Evolutionary conservation across 2,797 vertebrate species (phyloP).

Genomic region (Streptopelia turtur): DNA sequence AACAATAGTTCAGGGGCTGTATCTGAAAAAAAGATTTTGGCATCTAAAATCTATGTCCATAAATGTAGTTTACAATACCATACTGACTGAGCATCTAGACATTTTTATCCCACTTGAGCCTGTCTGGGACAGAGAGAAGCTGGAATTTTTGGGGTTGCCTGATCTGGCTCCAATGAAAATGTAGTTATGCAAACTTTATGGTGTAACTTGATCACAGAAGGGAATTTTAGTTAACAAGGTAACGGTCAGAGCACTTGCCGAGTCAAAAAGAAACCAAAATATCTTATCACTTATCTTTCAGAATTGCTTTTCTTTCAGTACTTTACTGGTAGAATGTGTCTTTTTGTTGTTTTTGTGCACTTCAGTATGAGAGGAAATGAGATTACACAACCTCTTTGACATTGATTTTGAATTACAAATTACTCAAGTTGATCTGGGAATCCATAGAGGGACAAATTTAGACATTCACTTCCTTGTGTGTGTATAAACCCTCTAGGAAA

Average conservation of each 20-base stretch:
- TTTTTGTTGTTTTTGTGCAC: background rate
- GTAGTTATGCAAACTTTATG: background rate
- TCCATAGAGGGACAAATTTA: background rate
- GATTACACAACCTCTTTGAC: background rate
- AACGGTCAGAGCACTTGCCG: background rate
- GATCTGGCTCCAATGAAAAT: background rate
- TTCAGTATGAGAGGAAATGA: background rate
- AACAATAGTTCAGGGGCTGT: background rate
- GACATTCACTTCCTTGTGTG: background rate
- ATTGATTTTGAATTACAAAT: background rate
- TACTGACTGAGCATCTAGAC: background rate
- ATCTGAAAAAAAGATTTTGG: conserved; percentile 1
- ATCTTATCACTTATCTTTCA: background rate
- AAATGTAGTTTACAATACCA: background rate
- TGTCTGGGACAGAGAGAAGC: background rate
- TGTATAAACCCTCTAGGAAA: background rate
- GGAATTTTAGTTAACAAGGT: background rate
- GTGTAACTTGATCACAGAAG: background rate
- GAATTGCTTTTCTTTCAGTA: background rate
- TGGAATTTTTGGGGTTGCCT: background rate
- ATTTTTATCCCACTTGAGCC: conserved; percentile 25
- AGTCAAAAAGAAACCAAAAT: background rate
- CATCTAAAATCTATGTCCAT: background rate
- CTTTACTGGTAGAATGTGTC: background rate
- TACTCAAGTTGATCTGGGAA: background rate